Evolutionary conservation across 1,140 invertebrate species (phyloP), one percentile per base, ranked within the genome.

Genomic region (Metopolophium dirhodum): DNA sequence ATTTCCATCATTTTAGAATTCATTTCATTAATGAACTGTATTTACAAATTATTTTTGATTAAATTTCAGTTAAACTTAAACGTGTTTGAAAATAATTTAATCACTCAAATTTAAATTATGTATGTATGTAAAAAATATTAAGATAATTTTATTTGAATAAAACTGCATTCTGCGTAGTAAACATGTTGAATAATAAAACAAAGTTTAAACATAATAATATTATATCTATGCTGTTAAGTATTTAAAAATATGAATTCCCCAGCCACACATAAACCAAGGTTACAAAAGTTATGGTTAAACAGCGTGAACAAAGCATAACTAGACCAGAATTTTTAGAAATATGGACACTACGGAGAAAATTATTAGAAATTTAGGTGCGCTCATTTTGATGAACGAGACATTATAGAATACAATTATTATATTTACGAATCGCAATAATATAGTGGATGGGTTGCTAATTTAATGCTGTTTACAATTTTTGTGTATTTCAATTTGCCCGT

Each of bases 401-500:
- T 85, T 1, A 4, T 41, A 37, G 22, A 35, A 77, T 26, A 41
- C 8, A 47, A 47, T 26, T 2, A 37, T 2, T 2, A 37, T 2
- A 37, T 41, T 22, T 11, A 61, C 8, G 47, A 49, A n/a, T 6
- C 30, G 20, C 30, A 35, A n/a, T 20, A 23, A 77, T 35, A 77
- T 54, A 54, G 51, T 54, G 22, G 22, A 22, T 22, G 51, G 30
- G 61, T 77, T 77, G 14, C 14, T n/a, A 77, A 18, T 77, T n/a
- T 77, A n/a, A 2, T 77, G 4, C 14, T 18, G n/a, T 77, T 77
- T 14, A 3, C 0, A 41, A 77, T 77, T 77, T n/a, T 77, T n/a
- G 14, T 77, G 1, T n/a, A n/a, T 77, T 77, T 77, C 6, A 0
- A 77, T 18, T 1, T n/a, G 14, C 0, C 4, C 6, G 2, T 18